phyloP scores from a whole-genome alignment of 2,888 invertebrate species.

The Cremastinae sp. region DNA sequence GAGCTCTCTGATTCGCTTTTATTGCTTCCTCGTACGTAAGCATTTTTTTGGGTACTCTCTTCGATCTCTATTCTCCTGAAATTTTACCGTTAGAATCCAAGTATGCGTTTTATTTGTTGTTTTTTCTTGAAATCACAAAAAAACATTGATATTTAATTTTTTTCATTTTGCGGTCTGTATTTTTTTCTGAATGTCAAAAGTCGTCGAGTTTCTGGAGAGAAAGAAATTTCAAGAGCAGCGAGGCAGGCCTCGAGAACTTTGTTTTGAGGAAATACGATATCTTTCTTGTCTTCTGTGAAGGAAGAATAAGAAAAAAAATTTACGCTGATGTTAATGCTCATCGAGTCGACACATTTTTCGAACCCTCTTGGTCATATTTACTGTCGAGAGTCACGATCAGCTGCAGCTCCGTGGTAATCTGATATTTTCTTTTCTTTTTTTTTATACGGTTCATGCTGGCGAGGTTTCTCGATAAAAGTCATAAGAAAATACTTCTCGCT shows the following conservation, averaged over 20 bases:
- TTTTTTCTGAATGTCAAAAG: too few relatives aligned
- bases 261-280: conserved; percentile 37
- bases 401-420: conserved; percentile 53
- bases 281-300: conserved; percentile 11
- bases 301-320: conserved; percentile 5
- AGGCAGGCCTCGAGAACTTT: background rate
- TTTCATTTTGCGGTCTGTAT: too few relatives aligned
- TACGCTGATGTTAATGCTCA: conserved; percentile 16
- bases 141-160: too few relatives aligned
- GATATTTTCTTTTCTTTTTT: conserved; percentile 40
- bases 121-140: too few relatives aligned
- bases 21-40: conserved; percentile 27
- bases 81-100: too few relatives aligned
- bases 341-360: conserved; percentile 47
- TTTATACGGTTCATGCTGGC: background rate
- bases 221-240: too few relatives aligned
- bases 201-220: too few relatives aligned
- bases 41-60: conserved; percentile 16
- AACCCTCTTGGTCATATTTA: conserved; percentile 26
- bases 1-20: conserved; percentile 37
- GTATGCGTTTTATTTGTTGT: too few relatives aligned
- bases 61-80: too few relatives aligned
- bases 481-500: conserved; percentile 10
- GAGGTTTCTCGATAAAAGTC: conserved; percentile 20
- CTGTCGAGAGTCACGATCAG: conserved; percentile 38